A percentile compares a stretch with the other conserved stretches of the same genome.
phyloP scores from a whole-genome alignment of 2,888 invertebrate genomes.

The Ophion costatus region DNA sequence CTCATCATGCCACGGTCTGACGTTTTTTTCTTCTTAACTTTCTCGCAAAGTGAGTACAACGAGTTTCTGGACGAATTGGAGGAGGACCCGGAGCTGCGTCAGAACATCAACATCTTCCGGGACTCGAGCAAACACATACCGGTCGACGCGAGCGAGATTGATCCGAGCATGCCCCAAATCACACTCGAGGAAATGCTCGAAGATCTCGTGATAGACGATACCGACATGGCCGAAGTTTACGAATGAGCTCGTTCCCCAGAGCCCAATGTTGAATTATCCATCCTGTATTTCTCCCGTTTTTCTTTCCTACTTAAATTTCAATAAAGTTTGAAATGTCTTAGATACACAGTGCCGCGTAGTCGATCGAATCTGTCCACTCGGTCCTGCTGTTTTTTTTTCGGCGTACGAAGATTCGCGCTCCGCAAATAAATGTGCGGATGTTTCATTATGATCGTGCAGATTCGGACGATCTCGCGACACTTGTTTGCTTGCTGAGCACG shows the following conservation, averaged over 20 bases:
- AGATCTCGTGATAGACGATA: slow-evolving; percentile 92
- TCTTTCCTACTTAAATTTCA: not conserved
- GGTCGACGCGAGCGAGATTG: slow-evolving; percentile 86
- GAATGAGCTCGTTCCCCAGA: slow-evolving; percentile 43
- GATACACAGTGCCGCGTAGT: not conserved
- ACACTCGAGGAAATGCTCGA: slow-evolving; percentile 97
- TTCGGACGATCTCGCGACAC: not conserved
- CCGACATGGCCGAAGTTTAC: slow-evolving; percentile 88
- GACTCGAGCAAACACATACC: slow-evolving; percentile 85
- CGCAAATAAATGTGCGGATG: not conserved
- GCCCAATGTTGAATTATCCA: not conserved
- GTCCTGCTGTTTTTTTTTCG: not conserved
- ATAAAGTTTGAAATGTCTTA: not conserved
- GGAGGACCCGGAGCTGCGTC: slow-evolving; percentile 95
- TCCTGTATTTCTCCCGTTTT: not conserved
- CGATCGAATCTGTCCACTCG: not conserved
- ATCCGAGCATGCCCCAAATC: slow-evolving; percentile 89
- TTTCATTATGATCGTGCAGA: not conserved
- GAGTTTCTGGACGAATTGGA: slow-evolving; percentile 99
- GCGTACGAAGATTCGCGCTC: not conserved
- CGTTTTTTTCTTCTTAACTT: slow-evolving; percentile 3
- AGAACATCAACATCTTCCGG: slow-evolving; percentile 97
- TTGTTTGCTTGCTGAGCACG: not conserved
- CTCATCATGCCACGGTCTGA: not conserved
- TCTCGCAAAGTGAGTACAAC: slow-evolving; percentile 91